Evolutionary conservation across 2,888 invertebrate species (phyloP).

Genomic region (Harpalus rubripes): DNA sequence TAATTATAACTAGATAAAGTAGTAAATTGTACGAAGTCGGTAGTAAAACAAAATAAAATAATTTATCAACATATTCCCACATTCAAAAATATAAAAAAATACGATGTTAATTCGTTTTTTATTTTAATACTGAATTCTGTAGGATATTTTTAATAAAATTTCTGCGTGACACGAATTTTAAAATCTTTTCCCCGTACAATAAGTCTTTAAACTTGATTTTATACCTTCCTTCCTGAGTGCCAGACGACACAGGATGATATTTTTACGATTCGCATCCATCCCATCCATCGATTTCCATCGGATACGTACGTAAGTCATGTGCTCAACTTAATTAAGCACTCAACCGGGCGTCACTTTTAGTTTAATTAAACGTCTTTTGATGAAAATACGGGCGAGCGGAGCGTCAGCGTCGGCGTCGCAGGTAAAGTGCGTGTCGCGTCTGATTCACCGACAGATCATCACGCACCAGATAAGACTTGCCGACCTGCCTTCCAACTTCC

Average conservation of each 20-base stretch:
- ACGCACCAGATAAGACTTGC: not conserved
- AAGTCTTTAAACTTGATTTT: too few species aligned
- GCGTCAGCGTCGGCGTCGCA: not conserved
- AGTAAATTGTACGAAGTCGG: too few species aligned
- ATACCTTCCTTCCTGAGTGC: too few species aligned
- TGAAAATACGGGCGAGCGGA: conserved; percentile 41
- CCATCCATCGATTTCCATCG: conserved; percentile 54
- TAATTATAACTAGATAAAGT: too few species aligned
- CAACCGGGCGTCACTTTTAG: conserved; percentile 56
- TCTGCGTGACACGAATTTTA: too few species aligned
- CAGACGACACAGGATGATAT: not conserved
- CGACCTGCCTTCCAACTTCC: not conserved
- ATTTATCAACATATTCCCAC: too few species aligned
- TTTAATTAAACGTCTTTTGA: conserved; percentile 65
- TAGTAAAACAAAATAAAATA: too few species aligned
- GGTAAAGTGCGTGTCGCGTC: conserved; percentile 26
- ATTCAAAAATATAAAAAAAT: too few species aligned
- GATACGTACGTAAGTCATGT: conserved; percentile 12
- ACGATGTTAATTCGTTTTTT: too few species aligned
- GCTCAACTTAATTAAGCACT: conserved; percentile 57
- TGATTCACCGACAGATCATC: not conserved
- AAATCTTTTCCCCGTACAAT: too few species aligned
- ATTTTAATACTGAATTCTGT: too few species aligned
- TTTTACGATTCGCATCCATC: conserved; percentile 32
- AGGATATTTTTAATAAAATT: too few species aligned